Conservation (phyloP, 2,888 invertebrate species). For the Sicus ferrugineus region DNA sequence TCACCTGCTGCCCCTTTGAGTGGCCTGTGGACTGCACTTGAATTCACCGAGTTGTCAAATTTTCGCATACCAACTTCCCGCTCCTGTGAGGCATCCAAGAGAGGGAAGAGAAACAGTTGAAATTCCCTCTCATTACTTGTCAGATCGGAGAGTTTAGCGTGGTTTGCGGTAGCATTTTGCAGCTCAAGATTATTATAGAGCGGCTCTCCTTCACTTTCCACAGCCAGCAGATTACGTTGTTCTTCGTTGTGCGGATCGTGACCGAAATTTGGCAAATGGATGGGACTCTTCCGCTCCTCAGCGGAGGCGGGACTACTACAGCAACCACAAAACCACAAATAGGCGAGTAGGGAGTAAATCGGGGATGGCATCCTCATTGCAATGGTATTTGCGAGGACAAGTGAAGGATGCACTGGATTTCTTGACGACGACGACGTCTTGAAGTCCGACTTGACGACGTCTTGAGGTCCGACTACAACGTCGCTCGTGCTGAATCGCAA, state of each 20-base stretch:
- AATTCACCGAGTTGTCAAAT: not conserved
- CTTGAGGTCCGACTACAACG: too few species aligned
- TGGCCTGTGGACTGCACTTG: not conserved
- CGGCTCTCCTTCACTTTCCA: not conserved
- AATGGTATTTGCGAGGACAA: too few species aligned
- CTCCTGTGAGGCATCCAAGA: not conserved
- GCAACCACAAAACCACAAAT: not conserved
- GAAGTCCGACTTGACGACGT: too few species aligned
- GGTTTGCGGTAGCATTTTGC: too few species aligned
- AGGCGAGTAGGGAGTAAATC: too few species aligned
- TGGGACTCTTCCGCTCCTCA: not conserved
- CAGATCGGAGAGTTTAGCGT: too few species aligned
- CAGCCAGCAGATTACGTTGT: constrained; percentile 4
- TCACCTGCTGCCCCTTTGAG: not conserved
- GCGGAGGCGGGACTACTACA: not conserved
- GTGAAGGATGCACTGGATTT: too few species aligned
- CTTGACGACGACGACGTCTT: too few species aligned
- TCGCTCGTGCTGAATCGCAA: too few species aligned
- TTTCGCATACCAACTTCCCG: not conserved
- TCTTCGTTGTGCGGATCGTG: not conserved
- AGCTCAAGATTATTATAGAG: not conserved
- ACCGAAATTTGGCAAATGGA: not conserved
- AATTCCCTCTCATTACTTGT: constrained; percentile 27
- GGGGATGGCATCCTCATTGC: too few species aligned
- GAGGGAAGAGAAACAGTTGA: constrained; percentile 28